phyloP scores from a whole-genome alignment of 2,888 invertebrate species.

The Sinotaia quadrata region DNA sequence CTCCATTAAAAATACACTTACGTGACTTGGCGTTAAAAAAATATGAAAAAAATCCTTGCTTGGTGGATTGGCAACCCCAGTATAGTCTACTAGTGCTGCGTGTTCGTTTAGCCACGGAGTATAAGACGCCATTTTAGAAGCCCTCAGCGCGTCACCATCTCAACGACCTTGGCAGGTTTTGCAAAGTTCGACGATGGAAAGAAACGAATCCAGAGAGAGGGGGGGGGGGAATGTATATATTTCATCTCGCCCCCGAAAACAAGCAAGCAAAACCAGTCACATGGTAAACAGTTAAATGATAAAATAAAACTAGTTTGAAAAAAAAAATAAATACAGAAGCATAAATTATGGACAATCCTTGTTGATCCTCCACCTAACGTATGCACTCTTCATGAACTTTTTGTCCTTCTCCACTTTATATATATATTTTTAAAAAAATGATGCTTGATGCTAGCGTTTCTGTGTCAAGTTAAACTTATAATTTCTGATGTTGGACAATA shows the following conservation, averaged over 20 bases:
- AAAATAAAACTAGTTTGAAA: too few relatives aligned
- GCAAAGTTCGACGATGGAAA: not conserved
- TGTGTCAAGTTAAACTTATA: too few relatives aligned
- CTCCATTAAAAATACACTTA: conserved; percentile 24
- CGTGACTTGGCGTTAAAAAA: conserved; percentile 55
- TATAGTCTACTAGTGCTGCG: conserved; percentile 51
- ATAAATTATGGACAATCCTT: too few relatives aligned
- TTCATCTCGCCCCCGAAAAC: not conserved
- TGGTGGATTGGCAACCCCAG: conserved; percentile 54
- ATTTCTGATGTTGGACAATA: too few relatives aligned
- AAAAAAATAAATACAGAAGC: too few relatives aligned
- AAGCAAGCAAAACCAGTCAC: not conserved
- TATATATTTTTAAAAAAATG: too few relatives aligned
- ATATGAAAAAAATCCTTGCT: conserved; percentile 67
- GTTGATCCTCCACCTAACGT: too few relatives aligned
- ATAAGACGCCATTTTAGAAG: conserved; percentile 51
- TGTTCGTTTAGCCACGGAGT: conserved; percentile 48
- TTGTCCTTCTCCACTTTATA: too few relatives aligned
- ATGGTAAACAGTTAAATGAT: too few relatives aligned
- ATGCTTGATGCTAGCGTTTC: too few relatives aligned
- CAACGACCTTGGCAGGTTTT: conserved; percentile 29
- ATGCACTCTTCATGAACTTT: too few relatives aligned
- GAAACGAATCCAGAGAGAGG: not conserved
- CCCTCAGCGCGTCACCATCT: conserved; percentile 34
- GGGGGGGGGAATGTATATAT: not conserved